Evolutionary conservation across 2,888 invertebrate species (phyloP).

Genomic region (Pheosia tremula): DNA sequence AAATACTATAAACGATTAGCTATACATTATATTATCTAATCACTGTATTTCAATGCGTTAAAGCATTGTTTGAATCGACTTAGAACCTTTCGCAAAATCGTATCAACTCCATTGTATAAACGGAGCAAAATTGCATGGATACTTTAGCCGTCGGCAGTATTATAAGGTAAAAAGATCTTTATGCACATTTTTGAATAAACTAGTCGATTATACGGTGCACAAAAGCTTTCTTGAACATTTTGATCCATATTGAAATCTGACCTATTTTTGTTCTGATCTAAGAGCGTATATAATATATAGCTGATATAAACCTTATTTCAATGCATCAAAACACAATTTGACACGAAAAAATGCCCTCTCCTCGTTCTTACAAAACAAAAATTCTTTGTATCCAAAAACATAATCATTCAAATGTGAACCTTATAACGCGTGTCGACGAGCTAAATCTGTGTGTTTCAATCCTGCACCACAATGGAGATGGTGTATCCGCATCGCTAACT

Average conservation of each 20-base stretch:
- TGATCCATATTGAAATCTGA: background rate
- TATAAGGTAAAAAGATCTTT: too few species aligned
- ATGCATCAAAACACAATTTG: background rate
- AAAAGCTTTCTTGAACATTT: background rate
- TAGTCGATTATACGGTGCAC: too few species aligned
- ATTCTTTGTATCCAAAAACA: background rate
- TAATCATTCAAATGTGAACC: background rate
- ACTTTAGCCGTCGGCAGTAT: slow-evolving; percentile 21
- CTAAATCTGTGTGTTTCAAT: slow-evolving; percentile 40
- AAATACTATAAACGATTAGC: slow-evolving; percentile 47
- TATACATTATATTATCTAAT: slow-evolving; percentile 39
- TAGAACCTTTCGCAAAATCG: slow-evolving; percentile 11
- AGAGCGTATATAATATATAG: background rate
- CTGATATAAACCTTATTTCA: background rate
- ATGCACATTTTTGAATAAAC: too few species aligned
- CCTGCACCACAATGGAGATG: slow-evolving; percentile 69
- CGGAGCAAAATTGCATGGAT: background rate
- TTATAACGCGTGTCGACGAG: slow-evolving; percentile 12
- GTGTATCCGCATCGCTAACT: slow-evolving; percentile 80
- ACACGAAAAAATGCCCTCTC: background rate
- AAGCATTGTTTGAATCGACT: slow-evolving; percentile 34
- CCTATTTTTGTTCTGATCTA: too few species aligned
- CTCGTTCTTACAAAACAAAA: background rate
- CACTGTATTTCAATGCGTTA: slow-evolving; percentile 45
- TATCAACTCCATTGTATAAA: slow-evolving; percentile 30